Evolutionary conservation across 1,140 invertebrate genomes (phyloP), one percentile per base, ranked within the genome.

Genomic region (Chrysoperla carnea): DNA sequence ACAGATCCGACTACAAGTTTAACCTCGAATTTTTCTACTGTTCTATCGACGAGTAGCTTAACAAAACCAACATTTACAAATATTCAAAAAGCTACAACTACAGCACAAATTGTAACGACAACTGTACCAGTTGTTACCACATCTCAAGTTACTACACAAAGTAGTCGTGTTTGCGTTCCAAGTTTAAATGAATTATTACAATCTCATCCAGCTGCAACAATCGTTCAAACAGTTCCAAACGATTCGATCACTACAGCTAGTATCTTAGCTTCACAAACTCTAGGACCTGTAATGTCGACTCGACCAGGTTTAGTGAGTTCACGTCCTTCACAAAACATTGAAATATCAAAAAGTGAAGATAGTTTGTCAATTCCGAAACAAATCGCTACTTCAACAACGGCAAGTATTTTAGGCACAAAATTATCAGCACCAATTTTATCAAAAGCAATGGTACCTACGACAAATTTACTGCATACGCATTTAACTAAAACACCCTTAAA

Each of bases 391-490:
- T 35, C 45, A 1, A 43, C 51, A 14, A 48, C 50, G 8, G 40
- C 36, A 28, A 42, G 36, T 29, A 42, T 42, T 17, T 37, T 42
- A 11, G 28, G 41, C 6, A 27, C 41, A 8, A 37, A 29, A 29
- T 28, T 29, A 41, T 15, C 29, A 33, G 14, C 40, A 41, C 29
- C 29, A 14, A 41, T 13, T 14, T 8, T 15, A 11, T 14, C 28
- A 41, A 8, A 33, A n/a, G 14, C 29, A 33, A 41, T 13, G 29
- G 29, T 28, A 15, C 17, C 15, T 14, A 51, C 49, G 12, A 59
- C 57, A 8, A 61, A 58, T 50, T 51, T 61, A 15, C 45, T 72
- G 43, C 70, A 72, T 47, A 70, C 67, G 0, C 70, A 73, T 51
- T 46, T 73, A 29, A 73, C 67, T 8, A 60, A 58, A 51, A 64